Evolutionary conservation across 2,797 vertebrate genomes (phyloP).

Genomic region (Scarus forsteni): DNA sequence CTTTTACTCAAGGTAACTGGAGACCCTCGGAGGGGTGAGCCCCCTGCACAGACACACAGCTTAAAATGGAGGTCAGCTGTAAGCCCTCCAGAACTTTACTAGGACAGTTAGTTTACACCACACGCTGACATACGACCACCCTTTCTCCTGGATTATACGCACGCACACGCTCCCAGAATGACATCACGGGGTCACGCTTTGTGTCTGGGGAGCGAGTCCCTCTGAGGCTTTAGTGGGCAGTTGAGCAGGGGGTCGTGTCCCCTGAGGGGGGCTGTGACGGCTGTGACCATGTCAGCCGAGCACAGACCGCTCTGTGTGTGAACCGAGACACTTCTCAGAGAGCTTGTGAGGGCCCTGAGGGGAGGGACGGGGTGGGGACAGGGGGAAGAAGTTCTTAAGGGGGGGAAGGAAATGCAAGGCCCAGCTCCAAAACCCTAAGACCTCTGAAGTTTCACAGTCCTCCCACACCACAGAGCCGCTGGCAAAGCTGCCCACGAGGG

Average conservation of each 20-base stretch:
- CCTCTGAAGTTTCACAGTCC: conserved; percentile 52
- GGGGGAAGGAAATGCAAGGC: conserved; percentile 38
- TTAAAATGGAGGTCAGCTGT: conserved; percentile 58
- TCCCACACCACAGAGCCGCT: conserved; percentile 54
- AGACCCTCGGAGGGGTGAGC: conserved; percentile 37
- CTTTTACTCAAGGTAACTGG: conserved; percentile 49
- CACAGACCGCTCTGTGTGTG: conserved; percentile 68
- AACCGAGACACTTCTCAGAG: conserved; percentile 60
- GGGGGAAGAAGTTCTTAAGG: not conserved
- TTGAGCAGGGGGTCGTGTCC: conserved; percentile 56
- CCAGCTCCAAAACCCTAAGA: conserved; percentile 39
- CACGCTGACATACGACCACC: conserved; percentile 48
- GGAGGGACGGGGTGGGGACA: conserved; percentile 20
- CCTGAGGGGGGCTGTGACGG: conserved; percentile 56
- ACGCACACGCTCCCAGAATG: conserved; percentile 32
- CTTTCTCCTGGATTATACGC: conserved; percentile 35
- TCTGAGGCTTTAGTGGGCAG: conserved; percentile 45
- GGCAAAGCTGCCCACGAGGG: conserved; percentile 56
- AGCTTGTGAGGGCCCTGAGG: conserved; percentile 42
- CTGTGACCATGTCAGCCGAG: conserved; percentile 43
- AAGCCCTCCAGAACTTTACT: conserved; percentile 43
- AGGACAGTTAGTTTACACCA: conserved; percentile 60
- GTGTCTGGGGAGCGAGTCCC: conserved; percentile 40
- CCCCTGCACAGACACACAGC: conserved; percentile 21
- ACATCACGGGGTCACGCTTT: conserved; percentile 65